Evolutionary conservation across 2,797 vertebrate genomes (phyloP).

Genomic region (Varecia variegata): DNA sequence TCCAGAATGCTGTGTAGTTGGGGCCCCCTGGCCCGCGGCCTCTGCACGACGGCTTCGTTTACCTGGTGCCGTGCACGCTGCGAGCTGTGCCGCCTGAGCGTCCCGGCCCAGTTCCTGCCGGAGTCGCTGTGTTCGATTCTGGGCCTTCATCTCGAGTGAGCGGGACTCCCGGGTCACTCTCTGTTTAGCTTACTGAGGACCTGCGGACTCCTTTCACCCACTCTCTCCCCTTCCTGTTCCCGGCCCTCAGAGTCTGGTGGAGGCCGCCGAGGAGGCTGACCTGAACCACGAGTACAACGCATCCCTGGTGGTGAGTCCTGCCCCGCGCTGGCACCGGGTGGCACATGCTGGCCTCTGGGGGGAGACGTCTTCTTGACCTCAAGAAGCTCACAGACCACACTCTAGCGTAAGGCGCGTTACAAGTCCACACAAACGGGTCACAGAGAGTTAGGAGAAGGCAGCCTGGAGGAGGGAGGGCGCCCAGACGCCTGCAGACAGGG

Average conservation of each 20-base stretch:
- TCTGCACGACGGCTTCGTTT: not conserved
- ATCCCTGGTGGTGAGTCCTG: constrained; percentile 84
- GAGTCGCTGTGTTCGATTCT: not conserved
- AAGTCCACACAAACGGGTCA: too few relatives aligned
- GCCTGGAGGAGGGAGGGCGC: not conserved
- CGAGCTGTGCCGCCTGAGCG: not conserved
- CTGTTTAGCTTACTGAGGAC: too few relatives aligned
- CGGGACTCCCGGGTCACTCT: not conserved
- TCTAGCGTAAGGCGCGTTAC: not conserved
- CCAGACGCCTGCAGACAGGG: not conserved
- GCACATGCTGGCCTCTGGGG: not conserved
- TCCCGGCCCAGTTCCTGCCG: not conserved
- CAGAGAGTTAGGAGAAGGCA: not conserved
- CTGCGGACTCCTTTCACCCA: not conserved
- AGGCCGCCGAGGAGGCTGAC: constrained; percentile 95
- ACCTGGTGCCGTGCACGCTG: not conserved
- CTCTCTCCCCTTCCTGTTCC: constrained; percentile 12
- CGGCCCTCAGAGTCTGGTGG: constrained; percentile 89
- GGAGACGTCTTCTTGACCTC: not conserved
- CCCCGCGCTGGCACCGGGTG: too few relatives aligned
- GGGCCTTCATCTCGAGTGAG: not conserved
- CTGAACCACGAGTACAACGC: constrained; percentile 94
- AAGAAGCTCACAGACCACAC: not conserved
- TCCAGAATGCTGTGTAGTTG: not conserved
- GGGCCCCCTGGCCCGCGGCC: fast-evolving